Base-by-base conservation (phyloP, 2,797 vertebrate species). In the Diplodus puntazzo region DNA sequence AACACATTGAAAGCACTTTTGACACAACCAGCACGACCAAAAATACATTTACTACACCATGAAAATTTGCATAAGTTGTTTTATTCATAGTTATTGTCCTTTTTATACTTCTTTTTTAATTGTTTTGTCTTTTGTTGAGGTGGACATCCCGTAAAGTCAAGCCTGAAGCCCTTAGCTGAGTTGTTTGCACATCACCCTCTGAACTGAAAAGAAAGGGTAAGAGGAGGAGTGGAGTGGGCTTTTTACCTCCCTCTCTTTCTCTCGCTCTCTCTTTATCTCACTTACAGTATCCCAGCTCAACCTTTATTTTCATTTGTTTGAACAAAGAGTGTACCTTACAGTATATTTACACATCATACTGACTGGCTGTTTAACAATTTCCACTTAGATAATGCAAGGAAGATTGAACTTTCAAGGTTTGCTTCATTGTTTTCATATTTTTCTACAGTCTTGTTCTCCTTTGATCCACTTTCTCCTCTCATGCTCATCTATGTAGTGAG, bases 111-210 rank as follows among this genome's bases (percentile, higher is more conserved):
- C 69, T 89, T 88, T 91, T 93, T 90, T 86, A 85, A 84, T 87
- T 69, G 71, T 83, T 87, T 86, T 85, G 85, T 80, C 82, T 89
- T 90, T 86, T 96, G 94, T 93, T 96, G 90, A 96, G 94, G 95
- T 96, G 96, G 96, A 98, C 96, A 95, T 95, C 95, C 92, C 85
- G 80, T 95, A 89, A 94, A 93, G 92, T 94, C 93, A 94, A 94
- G 92, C 95, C 88, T 94, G 87, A 95, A 97, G 96, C 97, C 97
- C 97, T 97, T 96, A 95, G 94, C 95, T 95, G 92, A 94, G 93
- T 95, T 94, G 92, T 95, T 95, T 90, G 94, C 93, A 93, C 91
- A 77, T 83, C 81, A 73, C 86, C 78, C 66, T 92, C 89, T 83
- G 79, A 92, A 87, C 76, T 86, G 82, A 90, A 93, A 92, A 91